Conservation (phyloP, 2,113 vertebrate species). For the Calidris pugnax region DNA sequence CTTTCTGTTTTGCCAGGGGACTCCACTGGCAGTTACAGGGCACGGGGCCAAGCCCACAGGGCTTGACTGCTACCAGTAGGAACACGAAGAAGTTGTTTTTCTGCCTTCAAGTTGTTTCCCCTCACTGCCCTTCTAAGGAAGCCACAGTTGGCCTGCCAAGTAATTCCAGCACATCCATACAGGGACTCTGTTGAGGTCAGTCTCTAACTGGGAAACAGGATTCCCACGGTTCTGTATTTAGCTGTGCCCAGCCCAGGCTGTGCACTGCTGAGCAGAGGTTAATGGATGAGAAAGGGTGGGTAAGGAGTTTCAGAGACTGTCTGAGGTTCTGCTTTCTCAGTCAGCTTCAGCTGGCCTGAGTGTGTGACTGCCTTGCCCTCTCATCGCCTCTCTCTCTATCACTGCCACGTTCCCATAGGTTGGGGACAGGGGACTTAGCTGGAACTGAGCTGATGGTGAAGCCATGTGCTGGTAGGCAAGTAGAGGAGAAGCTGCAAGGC, state of each 20-base stretch:
- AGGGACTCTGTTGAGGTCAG: neutral
- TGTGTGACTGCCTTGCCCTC: neutral
- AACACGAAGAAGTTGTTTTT: neutral
- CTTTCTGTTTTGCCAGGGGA: neutral
- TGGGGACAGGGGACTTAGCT: neutral
- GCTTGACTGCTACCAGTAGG: neutral
- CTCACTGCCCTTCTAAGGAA: constrained; percentile 6
- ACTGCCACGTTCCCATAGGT: neutral
- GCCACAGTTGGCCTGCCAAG: neutral
- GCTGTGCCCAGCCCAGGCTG: neutral
- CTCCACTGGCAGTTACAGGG: neutral
- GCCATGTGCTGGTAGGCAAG: neutral
- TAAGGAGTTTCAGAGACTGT: neutral
- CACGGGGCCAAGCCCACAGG: neutral
- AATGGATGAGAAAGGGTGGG: neutral
- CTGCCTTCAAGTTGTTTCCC: neutral
- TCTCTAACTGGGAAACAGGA: neutral
- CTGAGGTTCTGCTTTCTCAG: neutral
- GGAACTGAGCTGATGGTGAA: neutral
- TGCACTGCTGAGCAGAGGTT: neutral
- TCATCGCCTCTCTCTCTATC: neutral
- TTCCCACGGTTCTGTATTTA: constrained; percentile 62
- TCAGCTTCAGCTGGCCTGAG: neutral
- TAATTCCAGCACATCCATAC: constrained; percentile 11
- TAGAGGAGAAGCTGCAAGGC: neutral